A percentile compares a stretch with the other conserved stretches of the same genome.
Evolutionary conservation across 2,797 vertebrate species (phyloP).

Genomic region (Hippocampus kuda): DNA sequence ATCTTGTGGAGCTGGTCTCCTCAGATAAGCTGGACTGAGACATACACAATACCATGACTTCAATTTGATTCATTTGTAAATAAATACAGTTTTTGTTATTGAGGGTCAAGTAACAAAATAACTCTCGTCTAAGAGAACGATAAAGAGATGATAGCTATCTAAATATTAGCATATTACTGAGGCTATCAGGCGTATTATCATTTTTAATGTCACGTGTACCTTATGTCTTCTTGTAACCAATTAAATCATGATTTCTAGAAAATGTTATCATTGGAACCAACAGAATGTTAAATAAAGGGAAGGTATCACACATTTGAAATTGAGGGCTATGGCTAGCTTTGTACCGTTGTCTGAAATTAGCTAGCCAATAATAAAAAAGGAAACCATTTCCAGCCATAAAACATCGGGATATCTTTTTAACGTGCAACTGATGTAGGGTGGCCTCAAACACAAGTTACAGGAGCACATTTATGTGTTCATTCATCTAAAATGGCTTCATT

Average conservation of each 20-base stretch:
- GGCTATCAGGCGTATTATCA: background rate
- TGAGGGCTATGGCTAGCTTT: background rate
- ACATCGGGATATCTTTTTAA: background rate
- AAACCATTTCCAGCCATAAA: background rate
- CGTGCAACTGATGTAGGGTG: background rate
- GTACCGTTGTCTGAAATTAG: background rate
- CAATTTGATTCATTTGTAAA: background rate
- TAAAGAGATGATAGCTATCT: background rate
- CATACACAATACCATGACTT: background rate
- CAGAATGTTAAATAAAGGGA: background rate
- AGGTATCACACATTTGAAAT: background rate
- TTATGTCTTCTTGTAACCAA: background rate
- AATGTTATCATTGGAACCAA: background rate
- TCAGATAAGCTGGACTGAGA: conserved; percentile 59
- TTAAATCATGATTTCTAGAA: background rate
- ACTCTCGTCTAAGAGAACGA: background rate
- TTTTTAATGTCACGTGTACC: background rate
- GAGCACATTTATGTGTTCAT: background rate
- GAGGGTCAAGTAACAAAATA: background rate
- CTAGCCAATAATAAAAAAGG: background rate
- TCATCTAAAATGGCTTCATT: background rate
- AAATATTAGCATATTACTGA: background rate
- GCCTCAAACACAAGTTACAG: background rate
- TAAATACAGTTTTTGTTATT: background rate
- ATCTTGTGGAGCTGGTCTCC: conserved; percentile 51